Evolutionary conservation across 1,140 invertebrate species (phyloP).

Genomic region (Trachelipus rathkii): DNA sequence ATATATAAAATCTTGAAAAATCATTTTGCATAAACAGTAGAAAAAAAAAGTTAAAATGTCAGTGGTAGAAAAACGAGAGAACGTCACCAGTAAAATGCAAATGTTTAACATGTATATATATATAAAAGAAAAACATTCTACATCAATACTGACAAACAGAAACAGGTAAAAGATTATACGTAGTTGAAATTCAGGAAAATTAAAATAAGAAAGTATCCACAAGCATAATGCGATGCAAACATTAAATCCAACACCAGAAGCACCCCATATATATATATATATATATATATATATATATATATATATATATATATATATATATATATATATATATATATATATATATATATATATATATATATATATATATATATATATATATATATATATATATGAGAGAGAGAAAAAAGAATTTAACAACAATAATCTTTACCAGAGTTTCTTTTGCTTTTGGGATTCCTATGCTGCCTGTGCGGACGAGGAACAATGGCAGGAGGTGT

Average conservation of each 20-base stretch:
- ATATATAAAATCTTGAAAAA: neutral
- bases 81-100: too few relatives aligned
- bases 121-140: too few relatives aligned
- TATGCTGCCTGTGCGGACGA: conserved; percentile 28
- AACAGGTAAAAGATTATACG: too few relatives aligned
- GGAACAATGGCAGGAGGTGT: conserved; percentile 31
- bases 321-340: neutral
- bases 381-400: neutral
- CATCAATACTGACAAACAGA: too few relatives aligned
- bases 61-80: too few relatives aligned
- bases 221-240: too few relatives aligned
- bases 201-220: too few relatives aligned
- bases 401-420: neutral
- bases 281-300: neutral
- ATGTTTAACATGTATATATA: too few relatives aligned
- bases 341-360: neutral
- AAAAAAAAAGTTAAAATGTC: too few relatives aligned
- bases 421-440: conserved; percentile 27
- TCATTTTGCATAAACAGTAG: neutral
- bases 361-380: neutral
- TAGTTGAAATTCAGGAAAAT: too few relatives aligned
- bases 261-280: neutral
- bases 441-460: conserved; percentile 32
- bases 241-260: too few relatives aligned
- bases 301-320: neutral